Base-by-base conservation (phyloP, 2,888 invertebrate genomes). In the Phengaris arion region DNA sequence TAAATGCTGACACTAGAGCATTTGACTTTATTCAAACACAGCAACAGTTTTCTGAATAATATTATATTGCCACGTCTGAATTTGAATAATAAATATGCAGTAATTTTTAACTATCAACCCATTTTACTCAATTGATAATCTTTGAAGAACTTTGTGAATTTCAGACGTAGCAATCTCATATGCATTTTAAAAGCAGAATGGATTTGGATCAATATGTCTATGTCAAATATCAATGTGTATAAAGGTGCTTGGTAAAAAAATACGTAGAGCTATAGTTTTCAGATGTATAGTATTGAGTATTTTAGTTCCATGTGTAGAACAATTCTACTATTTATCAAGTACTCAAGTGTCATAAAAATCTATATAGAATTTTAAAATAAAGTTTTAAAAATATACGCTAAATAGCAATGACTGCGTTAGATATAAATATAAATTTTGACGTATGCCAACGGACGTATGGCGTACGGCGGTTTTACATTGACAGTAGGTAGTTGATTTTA, bases 1-100 rank as follows among this genome's bases (percentile, higher is more conserved):
- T 78, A 77, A 79, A 75, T 72, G 57, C 52, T 83, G 84, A 84
- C 84, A 86, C 84, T 86, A 81, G 84, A 84, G 84, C 85, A 85
- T 86, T 86, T 85, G 83, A 85, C 76, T 79, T 69, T 76, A 79
- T 77, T 76, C 75, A 77, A 74, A 77, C 55, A 79, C 59, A 55
- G 59, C 45, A 57, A 73, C 15, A 52, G 13, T 72, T 52, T 51
- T 35, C 13, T 52, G 51, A 52, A 35, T 48, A 22, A 52, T 54
- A 35, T 72, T 22, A 48, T 35, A 35, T 52, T 22, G 52, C 35
- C 10, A 72, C 22, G 52, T 54, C 12, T 72, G 72, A 35, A 22
- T 72, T 52, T 22, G 54, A 54, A 6, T 52, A 54, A 22, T 35
- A 35, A 70, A 10, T 10, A 9, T 9, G 10, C 52, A 22, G 12